phyloP scores from a whole-genome alignment of 1,140 invertebrate species.

The Heliconius nattereri region DNA sequence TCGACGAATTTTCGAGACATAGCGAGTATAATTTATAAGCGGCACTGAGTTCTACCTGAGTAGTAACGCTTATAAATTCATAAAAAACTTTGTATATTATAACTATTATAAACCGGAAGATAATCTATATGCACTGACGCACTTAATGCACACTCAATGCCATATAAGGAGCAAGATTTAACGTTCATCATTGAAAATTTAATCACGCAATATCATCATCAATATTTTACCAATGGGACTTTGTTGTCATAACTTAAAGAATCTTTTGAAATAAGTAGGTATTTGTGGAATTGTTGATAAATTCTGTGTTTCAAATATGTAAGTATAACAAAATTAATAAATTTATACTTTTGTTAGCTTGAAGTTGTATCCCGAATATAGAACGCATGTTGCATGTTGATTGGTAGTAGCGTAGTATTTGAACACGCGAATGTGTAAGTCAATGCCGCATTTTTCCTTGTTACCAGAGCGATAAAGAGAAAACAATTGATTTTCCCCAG shows the following conservation, averaged over 20 bases:
- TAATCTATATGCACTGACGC: conserved; percentile 3
- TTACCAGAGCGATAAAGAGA: not conserved
- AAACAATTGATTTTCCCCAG: not conserved
- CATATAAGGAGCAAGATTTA: conserved; percentile 4
- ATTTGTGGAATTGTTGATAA: too few relatives aligned
- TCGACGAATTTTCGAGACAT: too few relatives aligned
- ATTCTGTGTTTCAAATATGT: too few relatives aligned
- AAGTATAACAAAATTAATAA: too few relatives aligned
- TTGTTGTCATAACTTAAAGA: not conserved
- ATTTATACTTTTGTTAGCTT: too few relatives aligned
- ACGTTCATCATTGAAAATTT: not conserved
- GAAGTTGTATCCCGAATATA: too few relatives aligned
- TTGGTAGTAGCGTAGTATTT: too few relatives aligned
- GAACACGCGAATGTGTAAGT: too few relatives aligned
- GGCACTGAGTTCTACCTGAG: too few relatives aligned
- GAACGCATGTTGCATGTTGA: not conserved
- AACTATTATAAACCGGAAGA: not conserved
- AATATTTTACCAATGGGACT: not conserved
- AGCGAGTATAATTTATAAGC: too few relatives aligned
- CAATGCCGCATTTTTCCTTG: not conserved
- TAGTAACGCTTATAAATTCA: too few relatives aligned
- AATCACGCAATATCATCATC: not conserved
- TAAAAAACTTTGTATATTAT: not conserved
- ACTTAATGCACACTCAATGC: conserved; percentile 3
- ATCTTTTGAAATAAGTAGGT: too few relatives aligned